Percentiles rank a stretch among this genome's conserved stretches.
Conservation (phyloP, 2,797 vertebrate genomes). For the Holocentrus rufus region DNA sequence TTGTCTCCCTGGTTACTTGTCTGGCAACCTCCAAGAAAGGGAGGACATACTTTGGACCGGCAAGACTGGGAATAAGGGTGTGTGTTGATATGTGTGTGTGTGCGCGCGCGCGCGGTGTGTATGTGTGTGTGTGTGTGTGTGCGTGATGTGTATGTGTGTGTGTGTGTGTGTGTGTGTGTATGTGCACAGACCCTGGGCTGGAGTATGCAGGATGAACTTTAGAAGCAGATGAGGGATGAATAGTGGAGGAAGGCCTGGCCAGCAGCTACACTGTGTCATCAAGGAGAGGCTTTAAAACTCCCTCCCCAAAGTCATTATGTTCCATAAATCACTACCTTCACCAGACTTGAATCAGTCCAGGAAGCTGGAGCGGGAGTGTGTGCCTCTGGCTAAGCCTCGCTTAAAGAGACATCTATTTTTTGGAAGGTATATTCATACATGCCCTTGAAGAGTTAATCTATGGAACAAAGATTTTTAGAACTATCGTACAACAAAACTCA, state of each 20-base stretch:
- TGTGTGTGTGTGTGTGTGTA: too few species aligned
- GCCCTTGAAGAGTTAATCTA: slow-evolving; percentile 44
- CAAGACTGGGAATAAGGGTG: neutral
- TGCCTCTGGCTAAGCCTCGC: slow-evolving; percentile 45
- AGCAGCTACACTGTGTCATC: slow-evolving; percentile 1
- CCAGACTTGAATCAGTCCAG: slow-evolving; percentile 44
- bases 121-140: slow-evolving; percentile 9
- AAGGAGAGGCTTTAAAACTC: slow-evolving; percentile 34
- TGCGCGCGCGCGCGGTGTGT: slow-evolving; percentile 3
- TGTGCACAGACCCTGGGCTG: slow-evolving; percentile 23
- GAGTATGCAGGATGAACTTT: slow-evolving; percentile 5
- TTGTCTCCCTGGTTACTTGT: slow-evolving; percentile 15
- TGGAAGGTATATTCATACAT: slow-evolving; percentile 26
- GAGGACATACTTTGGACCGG: slow-evolving; percentile 1
- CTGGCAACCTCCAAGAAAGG: neutral
- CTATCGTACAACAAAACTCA: slow-evolving; percentile 2
- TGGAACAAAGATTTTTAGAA: too few species aligned
- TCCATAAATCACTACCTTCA: slow-evolving; percentile 55
- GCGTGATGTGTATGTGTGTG: too few species aligned
- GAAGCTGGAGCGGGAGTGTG: slow-evolving; percentile 23
- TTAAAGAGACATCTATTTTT: slow-evolving; percentile 38
- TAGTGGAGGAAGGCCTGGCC: neutral
- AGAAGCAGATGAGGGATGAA: slow-evolving; percentile 17
- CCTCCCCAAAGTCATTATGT: slow-evolving; percentile 44
- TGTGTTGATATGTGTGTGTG: neutral